phyloP scores from a whole-genome alignment of 2,113 vertebrate species.

The Alethe diademata region DNA sequence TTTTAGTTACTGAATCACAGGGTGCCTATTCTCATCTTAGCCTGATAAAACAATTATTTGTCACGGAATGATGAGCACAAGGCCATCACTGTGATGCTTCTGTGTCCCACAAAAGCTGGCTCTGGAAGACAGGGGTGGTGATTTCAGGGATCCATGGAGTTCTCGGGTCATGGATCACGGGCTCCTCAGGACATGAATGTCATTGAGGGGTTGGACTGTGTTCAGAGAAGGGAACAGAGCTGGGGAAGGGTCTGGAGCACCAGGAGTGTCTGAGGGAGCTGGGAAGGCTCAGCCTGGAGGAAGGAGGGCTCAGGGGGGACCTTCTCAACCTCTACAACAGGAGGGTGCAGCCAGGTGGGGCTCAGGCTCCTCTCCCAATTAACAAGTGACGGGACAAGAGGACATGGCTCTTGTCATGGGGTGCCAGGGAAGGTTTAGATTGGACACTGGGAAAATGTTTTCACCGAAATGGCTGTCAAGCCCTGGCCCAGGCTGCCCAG shows the following conservation, averaged over 20 bases:
- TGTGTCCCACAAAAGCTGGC: neutral
- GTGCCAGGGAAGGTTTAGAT: neutral
- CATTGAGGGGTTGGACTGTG: neutral
- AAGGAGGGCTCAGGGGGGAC: neutral
- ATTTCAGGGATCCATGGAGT: accelerated
- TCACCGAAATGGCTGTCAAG: accelerated
- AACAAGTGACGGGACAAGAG: neutral
- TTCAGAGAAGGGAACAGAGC: neutral
- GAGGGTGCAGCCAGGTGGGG: neutral
- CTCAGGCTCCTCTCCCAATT: accelerated
- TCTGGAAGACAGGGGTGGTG: neutral
- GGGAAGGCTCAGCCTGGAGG: neutral
- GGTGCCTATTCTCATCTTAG: neutral
- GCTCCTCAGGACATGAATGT: neutral
- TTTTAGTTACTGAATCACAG: neutral
- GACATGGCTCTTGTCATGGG: neutral
- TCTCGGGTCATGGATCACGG: neutral
- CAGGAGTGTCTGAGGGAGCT: neutral
- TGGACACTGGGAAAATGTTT: neutral
- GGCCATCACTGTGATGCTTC: neutral
- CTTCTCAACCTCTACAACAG: neutral
- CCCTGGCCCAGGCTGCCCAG: neutral
- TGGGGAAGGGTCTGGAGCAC: neutral
- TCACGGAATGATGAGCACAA: accelerated
- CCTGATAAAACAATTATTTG: neutral